phyloP scores from a whole-genome alignment of 2,797 vertebrate genomes.

The Malurus splendens region DNA sequence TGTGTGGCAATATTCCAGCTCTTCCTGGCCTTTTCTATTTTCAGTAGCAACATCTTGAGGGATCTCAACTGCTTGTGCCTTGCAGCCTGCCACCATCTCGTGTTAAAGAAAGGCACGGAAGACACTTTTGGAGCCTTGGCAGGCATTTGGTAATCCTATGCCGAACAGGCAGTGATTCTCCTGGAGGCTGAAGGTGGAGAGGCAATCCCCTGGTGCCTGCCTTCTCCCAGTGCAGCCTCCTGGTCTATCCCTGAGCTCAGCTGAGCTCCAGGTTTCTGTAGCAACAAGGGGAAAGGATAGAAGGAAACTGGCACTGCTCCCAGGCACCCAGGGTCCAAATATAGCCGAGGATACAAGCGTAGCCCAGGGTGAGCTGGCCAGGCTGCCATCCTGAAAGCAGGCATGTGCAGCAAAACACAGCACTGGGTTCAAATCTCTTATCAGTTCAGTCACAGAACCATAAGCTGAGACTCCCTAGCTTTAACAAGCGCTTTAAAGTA shows the following conservation, averaged over 20 bases:
- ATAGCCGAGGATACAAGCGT: not conserved
- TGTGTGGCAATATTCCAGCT: not conserved
- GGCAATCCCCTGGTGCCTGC: not conserved
- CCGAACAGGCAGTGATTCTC: not conserved
- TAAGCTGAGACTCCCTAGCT: constrained; percentile 13
- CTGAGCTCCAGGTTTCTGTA: not conserved
- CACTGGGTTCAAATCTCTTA: not conserved
- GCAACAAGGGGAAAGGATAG: not conserved
- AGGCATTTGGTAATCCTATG: not conserved
- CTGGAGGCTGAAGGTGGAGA: not conserved
- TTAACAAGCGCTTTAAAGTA: constrained; percentile 46
- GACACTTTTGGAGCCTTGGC: not conserved
- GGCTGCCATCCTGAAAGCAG: not conserved
- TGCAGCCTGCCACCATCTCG: not conserved
- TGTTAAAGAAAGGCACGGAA: not conserved
- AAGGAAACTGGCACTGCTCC: not conserved
- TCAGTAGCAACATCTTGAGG: not conserved
- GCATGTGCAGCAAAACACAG: not conserved
- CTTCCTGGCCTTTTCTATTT: not conserved
- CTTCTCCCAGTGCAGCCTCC: not conserved
- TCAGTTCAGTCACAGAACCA: constrained; percentile 30
- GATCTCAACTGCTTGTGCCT: not conserved
- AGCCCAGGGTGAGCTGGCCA: not conserved
- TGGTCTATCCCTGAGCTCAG: not conserved
- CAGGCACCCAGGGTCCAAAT: not conserved